A percentile compares a stretch with the other conserved stretches of the same genome.
phyloP scores from a whole-genome alignment of 1,140 invertebrate species.

The Sitodiplosis mosellana region DNA sequence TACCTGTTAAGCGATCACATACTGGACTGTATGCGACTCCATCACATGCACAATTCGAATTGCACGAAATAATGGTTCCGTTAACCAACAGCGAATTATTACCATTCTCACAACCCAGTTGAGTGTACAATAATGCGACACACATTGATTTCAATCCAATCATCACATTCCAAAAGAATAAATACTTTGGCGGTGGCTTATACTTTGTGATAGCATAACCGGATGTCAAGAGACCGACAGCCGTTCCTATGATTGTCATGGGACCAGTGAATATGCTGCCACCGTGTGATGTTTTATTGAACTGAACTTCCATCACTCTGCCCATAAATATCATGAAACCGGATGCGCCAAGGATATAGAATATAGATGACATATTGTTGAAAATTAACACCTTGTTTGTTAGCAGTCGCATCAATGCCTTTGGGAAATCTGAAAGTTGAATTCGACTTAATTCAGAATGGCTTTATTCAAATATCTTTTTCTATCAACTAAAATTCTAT shows the following conservation, averaged over 20 bases:
- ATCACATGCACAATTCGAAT: conserved; percentile 33
- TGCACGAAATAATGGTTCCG: conserved; percentile 31
- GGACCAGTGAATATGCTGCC: conserved; percentile 45
- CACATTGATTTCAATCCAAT: conserved; percentile 39
- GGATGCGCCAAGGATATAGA: conserved; percentile 41
- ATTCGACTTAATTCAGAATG: no score
- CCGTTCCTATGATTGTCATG: conserved; percentile 33
- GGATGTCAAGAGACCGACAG: conserved; percentile 39
- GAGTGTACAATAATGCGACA: conserved; percentile 31
- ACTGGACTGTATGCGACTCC: conserved; percentile 35
- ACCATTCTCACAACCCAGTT: conserved; percentile 35
- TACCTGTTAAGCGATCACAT: conserved; percentile 30
- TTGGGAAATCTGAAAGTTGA: conserved; percentile 34
- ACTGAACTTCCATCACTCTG: conserved; percentile 54
- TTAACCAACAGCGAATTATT: conserved; percentile 9
- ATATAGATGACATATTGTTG: conserved; percentile 36
- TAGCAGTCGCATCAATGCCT: conserved; percentile 36
- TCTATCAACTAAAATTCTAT: no score
- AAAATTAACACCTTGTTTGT: conserved; percentile 36
- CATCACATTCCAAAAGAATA: conserved; percentile 44
- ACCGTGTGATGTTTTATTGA: conserved; percentile 36
- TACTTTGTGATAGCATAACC: conserved; percentile 41
- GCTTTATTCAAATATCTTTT: no score
- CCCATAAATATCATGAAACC: conserved; percentile 49
- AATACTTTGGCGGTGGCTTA: conserved; percentile 34